Base-by-base conservation (phyloP, 53 echinoderm and acorn worm genomes). In the Pentamera pediparva region DNA sequence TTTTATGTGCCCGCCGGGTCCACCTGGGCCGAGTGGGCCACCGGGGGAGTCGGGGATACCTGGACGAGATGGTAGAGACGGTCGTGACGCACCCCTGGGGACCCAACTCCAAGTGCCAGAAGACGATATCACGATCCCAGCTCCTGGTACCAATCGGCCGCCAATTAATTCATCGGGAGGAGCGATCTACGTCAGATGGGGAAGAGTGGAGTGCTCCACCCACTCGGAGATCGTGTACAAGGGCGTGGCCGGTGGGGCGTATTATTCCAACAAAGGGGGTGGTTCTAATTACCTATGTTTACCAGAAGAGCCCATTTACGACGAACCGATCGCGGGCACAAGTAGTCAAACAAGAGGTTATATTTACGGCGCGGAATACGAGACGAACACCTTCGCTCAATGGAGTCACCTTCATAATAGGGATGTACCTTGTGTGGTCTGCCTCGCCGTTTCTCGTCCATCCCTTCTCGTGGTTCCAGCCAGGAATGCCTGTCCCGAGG, bases 401-500 rank as follows among this genome's bases (percentile, higher is more conserved):
- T 80, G 22, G 6, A 32, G 6, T 17, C 51, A 37, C 9, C 60
- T 80, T 53, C 58, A 80, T 26, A 24, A 80, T 30, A 48, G 43
- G 17, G 45, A 70, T 21, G 70, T 59, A 4, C 59, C 75, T 1
- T 85, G 80, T 47, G 80, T 80, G 24, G 75, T 85, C 7, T 85
- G 85, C 33, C 15, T 36, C 24, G 79, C 67, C 4, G 35, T 43
- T 5, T 0, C 56, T 17, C 74, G 75, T 34, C 32, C 49, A 2
- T 27, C 38, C 9, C 35, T 34, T 3, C 30, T 85, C 12, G 80
- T 85, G 79, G 35, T 85, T 24, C 85, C 85, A 43, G 85, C 80
- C 12, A 43, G 78, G 33, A 84, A 78, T 33, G 30, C 25, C 6
- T 84, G 84, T 72, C 84, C 84, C 32, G 36, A 32, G 4, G 40